Base-by-base conservation (phyloP, 2,888 invertebrate species). In the Dolichopus griseipennis region DNA sequence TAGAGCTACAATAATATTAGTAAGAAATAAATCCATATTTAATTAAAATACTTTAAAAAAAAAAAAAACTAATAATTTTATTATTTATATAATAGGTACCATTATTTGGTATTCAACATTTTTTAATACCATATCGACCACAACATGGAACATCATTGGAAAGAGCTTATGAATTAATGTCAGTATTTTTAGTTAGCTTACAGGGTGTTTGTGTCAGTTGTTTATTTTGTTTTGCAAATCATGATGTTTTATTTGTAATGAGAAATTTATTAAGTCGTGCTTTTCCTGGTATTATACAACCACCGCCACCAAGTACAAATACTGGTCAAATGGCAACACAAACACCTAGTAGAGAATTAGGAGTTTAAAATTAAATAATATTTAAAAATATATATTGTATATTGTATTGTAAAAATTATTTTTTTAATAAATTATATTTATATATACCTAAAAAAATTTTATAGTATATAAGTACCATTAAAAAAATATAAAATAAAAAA, bases 221-320 rank as follows among this genome's bases (percentile, higher is more conserved):
- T 66, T 81, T 91, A 8, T 90, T 89, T 76, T 90, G 90, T 76
- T 91, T 90, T 81, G 89, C 88, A 72, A 90, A 91, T 79, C 87
- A 89, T 71, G 90, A 91, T 77, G 90, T 91, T 15, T 81, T 84
- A 68, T 82, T 83, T 66, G 85, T 85, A 5, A 76, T 84, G 22
- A 82, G 82, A 68, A 79, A 81, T 0, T 79, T 83, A 61, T 68
- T 85, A 3, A 78, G 83, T 65, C 82, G 85, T 62, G 72, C 76
- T 63, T 70, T 81, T 68, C 82, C 82, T 8, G 73, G 73, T 0
- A 37, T 81, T 43, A 73, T 81, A 3, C 70, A 79, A 33, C 73
- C 80, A 34, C 77, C 78, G 15, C 80, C 80, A 21, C 75, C 78
- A 37, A 73, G 77, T 68, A 80, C 76, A 71, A 78, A 79, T 74